Conservation (phyloP, 2,888 invertebrate species). For the Limnephilus auricula region DNA sequence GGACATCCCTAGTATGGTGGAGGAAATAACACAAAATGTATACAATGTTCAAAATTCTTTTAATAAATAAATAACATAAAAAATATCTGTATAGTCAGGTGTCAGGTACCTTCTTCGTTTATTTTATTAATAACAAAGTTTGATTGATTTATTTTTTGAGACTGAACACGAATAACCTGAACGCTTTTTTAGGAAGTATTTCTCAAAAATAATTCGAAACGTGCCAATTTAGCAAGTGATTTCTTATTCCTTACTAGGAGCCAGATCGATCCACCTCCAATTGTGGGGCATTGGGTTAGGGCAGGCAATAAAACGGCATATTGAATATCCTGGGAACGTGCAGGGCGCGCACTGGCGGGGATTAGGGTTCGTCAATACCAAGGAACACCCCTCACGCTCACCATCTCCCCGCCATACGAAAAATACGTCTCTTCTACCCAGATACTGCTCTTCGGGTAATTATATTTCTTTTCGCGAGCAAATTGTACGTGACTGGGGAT, state of each 20-base stretch:
- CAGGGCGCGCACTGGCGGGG: slow-evolving; percentile 49
- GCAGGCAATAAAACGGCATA: slow-evolving; percentile 64
- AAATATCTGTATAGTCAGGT: no score
- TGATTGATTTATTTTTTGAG: no score
- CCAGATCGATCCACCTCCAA: slow-evolving; percentile 53
- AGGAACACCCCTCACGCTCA: not conserved
- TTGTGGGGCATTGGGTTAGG: slow-evolving; percentile 65
- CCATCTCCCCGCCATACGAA: not conserved
- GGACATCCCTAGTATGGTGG: no score
- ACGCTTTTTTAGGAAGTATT: no score
- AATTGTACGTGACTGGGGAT: not conserved
- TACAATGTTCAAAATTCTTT: no score
- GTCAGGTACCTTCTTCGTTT: no score
- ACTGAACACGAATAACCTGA: no score
- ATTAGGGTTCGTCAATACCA: slow-evolving; percentile 45
- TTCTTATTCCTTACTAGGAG: slow-evolving; percentile 43
- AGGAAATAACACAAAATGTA: no score
- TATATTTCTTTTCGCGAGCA: slow-evolving; percentile 8
- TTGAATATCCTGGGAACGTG: slow-evolving; percentile 64
- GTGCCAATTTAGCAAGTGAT: slow-evolving; percentile 45
- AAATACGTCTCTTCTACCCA: not conserved
- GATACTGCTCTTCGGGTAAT: slow-evolving; percentile 12
- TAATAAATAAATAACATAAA: no score
- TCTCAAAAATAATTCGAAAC: not conserved
- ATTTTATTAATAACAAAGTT: no score